A percentile compares a stretch with the other conserved stretches of the same genome.
phyloP scores from a whole-genome alignment of 2,113 vertebrate genomes.

The Cyrtonyx montezumae region DNA sequence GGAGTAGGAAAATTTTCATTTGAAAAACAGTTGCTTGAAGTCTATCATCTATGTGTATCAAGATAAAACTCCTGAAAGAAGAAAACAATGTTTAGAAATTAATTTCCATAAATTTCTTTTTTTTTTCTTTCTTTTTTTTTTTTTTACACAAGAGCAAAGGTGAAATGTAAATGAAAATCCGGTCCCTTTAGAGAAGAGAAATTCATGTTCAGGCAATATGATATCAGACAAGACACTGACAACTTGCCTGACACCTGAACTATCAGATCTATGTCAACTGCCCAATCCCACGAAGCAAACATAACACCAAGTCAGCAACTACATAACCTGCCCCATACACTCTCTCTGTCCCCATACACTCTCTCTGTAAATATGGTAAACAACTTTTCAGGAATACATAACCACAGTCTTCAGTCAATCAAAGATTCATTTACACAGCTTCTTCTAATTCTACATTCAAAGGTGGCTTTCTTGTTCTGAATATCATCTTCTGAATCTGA shows the following conservation, averaged over 20 bases:
- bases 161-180: background rate
- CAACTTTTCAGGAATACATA: background rate
- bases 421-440: background rate
- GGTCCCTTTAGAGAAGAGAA: background rate
- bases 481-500: background rate
- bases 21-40: background rate
- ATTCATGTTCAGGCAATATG: background rate
- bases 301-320: background rate
- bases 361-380: background rate
- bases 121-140: background rate
- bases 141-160: background rate
- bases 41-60: background rate
- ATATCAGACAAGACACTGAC: accelerated
- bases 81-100: background rate
- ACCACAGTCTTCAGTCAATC: background rate
- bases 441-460: background rate
- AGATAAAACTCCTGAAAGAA: background rate
- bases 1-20: background rate
- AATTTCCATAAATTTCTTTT: background rate
- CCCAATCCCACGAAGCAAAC: background rate
- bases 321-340: background rate
- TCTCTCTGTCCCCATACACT: background rate
- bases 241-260: background rate
- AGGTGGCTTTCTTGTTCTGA: background rate
- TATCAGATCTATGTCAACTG: background rate